Evolutionary conservation across 2,113 vertebrate genomes (phyloP), one percentile per base, ranked within the genome.

Genomic region (Percopsis transmontana): DNA sequence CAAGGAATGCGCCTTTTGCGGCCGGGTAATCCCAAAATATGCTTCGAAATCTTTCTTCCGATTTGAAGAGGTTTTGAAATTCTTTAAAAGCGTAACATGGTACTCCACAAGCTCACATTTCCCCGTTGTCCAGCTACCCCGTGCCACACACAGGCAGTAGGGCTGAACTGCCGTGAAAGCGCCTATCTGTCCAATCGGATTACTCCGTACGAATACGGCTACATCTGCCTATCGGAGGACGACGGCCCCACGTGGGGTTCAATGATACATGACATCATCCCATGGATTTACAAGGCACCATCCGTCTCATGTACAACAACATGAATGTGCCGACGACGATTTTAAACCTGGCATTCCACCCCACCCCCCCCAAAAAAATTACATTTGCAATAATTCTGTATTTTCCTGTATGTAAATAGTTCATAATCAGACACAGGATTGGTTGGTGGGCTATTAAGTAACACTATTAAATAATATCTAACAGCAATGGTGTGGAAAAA

Each of bases 81-180:
- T 76, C 82, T 84, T 89, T 89, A 87, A 84, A 90, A 86, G 84
- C 87, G 86, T 85, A 87, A 85, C 88, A 88, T 85, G 87, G 86
- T 89, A 66, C 90, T 91, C 88, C 85, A 79, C 88, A 79, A 83
- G 83, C 86, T 87, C 86, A 81, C 86, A 71, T 89, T 88, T 89
- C 87, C 83, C 81, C 70, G 87, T 86, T 85, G 87, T 88, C 88
- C 87, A 77, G 84, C 58, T 87, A 82, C 88, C 76, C 91, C 83
- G 92, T 92, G 90, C 93, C 94, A 93, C 94, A 94, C 94, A 93
- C 94, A 93, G 92, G 91, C 92, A 92, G 89, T 80, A 91, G 91
- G 92, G 92, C 92, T 90, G 92, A 93, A 90, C 93, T 88, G 93
- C 92, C 90, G 93, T 91, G 93, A 92, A 93, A 94, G 93, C 91